Conservation (phyloP, 2,113 vertebrate genomes). For the Urocitellus parryii region DNA sequence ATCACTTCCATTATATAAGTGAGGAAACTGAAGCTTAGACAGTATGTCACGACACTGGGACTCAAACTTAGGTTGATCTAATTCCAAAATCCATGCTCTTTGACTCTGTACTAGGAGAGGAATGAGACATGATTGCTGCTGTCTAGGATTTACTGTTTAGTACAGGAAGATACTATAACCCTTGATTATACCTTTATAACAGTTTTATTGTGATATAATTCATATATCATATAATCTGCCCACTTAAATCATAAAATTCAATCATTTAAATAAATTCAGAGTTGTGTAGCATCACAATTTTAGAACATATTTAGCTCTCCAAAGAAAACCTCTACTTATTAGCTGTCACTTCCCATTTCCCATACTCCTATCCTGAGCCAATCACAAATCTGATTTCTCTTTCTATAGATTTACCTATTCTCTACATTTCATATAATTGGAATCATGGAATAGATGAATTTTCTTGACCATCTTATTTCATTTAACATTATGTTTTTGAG, state of each 20-base stretch:
- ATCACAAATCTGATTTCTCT: not conserved
- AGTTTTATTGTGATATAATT: not conserved
- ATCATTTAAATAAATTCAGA: not conserved
- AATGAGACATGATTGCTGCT: not conserved
- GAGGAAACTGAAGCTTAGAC: not conserved
- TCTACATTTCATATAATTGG: not conserved
- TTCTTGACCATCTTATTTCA: not conserved
- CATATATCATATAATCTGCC: not conserved
- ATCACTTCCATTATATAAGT: not conserved
- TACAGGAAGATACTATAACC: not conserved
- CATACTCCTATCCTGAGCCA: not conserved
- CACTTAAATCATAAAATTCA: not conserved
- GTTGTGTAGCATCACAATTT: not conserved
- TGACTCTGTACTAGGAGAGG: not conserved
- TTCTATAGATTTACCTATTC: not conserved
- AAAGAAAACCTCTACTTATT: not conserved
- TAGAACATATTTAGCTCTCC: not conserved
- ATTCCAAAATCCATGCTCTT: not conserved
- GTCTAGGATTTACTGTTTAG: not conserved
- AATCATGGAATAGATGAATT: not conserved
- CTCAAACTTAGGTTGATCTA: not conserved
- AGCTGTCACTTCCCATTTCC: not conserved
- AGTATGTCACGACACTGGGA: not conserved
- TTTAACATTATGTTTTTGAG: not conserved
- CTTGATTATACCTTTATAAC: not conserved